Conservation (phyloP, 35 echinoderm and acorn worm species). For the Acanthaster planci region DNA sequence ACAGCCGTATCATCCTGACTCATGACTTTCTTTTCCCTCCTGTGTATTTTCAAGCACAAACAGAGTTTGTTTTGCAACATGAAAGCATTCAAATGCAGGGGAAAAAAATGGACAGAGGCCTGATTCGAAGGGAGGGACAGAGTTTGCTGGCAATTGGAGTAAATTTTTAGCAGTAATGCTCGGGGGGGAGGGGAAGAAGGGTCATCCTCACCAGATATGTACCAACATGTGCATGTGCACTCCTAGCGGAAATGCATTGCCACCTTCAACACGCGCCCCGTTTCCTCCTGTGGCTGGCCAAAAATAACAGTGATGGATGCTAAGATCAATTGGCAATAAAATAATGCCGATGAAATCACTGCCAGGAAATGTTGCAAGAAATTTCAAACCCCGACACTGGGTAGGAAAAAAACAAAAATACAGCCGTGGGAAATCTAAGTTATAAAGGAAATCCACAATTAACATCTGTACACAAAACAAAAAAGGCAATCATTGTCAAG, state of each 20-base stretch:
- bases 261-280: constrained; percentile 10
- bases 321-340: too few species aligned
- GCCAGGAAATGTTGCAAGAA: too few species aligned
- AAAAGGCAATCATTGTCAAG: too few species aligned
- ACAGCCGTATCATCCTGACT: constrained; percentile 24
- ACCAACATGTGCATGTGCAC: not conserved
- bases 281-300: not conserved
- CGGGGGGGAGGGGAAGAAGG: too few species aligned
- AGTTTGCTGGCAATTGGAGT: not conserved
- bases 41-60: too few species aligned
- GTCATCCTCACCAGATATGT: too few species aligned
- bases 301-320: not conserved
- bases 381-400: too few species aligned
- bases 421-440: too few species aligned
- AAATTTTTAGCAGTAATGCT: not conserved
- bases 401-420: too few species aligned
- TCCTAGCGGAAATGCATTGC: not conserved
- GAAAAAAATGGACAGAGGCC: not conserved
- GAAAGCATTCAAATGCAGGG: not conserved
- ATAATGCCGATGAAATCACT: too few species aligned
- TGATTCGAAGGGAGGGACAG: not conserved
- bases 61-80: constrained; percentile 19
- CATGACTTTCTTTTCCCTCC: not conserved
- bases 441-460: too few species aligned
- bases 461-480: too few species aligned